Base-by-base conservation (phyloP, 2,888 invertebrate genomes). In the Tenthredo amoena region DNA sequence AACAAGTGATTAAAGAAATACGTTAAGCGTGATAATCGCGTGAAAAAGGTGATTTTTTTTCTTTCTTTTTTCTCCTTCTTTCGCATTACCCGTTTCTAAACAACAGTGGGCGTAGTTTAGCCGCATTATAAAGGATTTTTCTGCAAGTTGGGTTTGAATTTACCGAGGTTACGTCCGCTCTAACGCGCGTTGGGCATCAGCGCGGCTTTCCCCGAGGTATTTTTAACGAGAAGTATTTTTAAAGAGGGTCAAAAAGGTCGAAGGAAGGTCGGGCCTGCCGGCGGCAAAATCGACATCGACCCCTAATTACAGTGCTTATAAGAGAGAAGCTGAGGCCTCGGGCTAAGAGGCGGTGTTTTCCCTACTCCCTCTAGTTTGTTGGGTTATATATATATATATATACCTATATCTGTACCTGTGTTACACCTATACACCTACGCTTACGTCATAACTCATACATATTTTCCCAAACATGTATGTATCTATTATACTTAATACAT, bases 211-310 rank as follows among this genome's bases (percentile, higher is more conserved):
- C 15, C 21, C 12, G 26, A 37, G 50, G 31, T 81, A 81, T 81
- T 81, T 81, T 62, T 62, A 62, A 62, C 81, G 21, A 77, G 55
- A 34, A 21, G n/a, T 62, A 62, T 81, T 81, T 62, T 81, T 37
- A 58, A 62, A 37, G 81, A 81, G 81, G 81, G 81, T 81, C 58
- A 81, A 81, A 79, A 81, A 81, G 81, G 81, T 81, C 58, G 81
- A 21, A 62, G 62, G n/a, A 58, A 77, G 34, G 77, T 31, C 47
- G 77, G 47, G 6, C 21, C 40, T 37, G 58, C 40, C 37, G 21
- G 81, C 10, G 58, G 81, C 50, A 62, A 81, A 81, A 81, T 81
- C 81, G 81, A 62, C 58, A 81, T 62, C 58, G 81, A 81, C 81
- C 62, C 81, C 81, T 81, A 81, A 81, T 81, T 81, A 81, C 81